phyloP scores from a whole-genome alignment of 1,140 invertebrate species.

The Popillia japonica region DNA sequence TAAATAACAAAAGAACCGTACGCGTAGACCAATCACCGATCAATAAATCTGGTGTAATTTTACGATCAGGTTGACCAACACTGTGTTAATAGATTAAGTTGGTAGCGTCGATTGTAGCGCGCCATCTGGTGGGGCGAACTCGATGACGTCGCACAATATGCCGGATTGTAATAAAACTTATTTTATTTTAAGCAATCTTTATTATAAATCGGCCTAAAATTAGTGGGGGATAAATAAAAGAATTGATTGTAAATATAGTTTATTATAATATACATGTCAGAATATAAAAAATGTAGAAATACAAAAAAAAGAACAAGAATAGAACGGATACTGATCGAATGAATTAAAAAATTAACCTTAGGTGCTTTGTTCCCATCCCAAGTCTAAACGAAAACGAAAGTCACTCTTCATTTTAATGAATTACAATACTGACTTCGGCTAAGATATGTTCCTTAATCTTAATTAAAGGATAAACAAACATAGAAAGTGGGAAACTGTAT shows the following conservation, averaged over 20 bases:
- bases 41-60: background rate
- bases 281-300: slow-evolving; percentile 25
- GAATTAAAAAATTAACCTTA: background rate
- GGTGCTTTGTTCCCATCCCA: slow-evolving; percentile 24
- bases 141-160: too few species aligned
- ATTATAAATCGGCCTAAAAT: background rate
- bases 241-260: slow-evolving; percentile 23
- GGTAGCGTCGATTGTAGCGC: too few species aligned
- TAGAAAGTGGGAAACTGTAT: background rate
- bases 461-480: background rate
- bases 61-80: background rate
- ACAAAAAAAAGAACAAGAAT: background rate
- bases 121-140: too few species aligned
- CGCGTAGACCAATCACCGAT: background rate
- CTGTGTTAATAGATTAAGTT: too few species aligned
- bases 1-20: background rate
- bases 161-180: too few species aligned
- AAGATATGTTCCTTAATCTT: slow-evolving; percentile 36
- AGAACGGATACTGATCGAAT: background rate
- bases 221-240: background rate
- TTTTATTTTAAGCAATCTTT: too few species aligned
- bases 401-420: slow-evolving; percentile 2
- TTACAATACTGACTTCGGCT: slow-evolving; percentile 37
- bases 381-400: background rate
- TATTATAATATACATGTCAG: slow-evolving; percentile 22